Evolutionary conservation across 2,888 invertebrate species (phyloP).

Genomic region (Dryomyza anilis): DNA sequence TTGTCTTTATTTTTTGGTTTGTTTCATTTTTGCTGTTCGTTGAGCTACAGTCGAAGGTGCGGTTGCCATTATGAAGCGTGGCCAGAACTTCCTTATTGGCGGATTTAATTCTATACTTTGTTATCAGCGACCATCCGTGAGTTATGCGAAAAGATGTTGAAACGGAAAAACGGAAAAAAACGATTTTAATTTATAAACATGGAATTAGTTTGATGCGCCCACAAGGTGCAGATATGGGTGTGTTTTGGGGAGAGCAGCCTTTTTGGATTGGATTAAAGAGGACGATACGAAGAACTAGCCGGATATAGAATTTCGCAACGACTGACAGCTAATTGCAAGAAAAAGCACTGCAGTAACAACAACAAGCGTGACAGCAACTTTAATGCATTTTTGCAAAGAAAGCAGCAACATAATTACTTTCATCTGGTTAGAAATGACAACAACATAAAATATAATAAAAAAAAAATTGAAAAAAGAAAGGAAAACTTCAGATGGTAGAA

Average conservation of each 20-base stretch:
- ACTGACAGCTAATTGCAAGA: constrained; percentile 2
- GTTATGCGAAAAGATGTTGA: neutral
- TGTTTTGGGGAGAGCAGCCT: too few relatives aligned
- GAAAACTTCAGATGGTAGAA: neutral
- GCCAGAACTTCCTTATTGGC: constrained; percentile 3
- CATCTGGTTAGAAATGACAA: constrained; percentile 1
- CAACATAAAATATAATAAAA: neutral
- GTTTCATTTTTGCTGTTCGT: neutral
- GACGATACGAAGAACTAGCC: too few relatives aligned
- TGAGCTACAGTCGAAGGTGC: constrained; percentile 5
- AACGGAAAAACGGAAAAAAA: too few relatives aligned
- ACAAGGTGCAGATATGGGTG: neutral
- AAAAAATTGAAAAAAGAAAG: too few relatives aligned
- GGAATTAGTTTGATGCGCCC: neutral
- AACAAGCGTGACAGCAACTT: neutral
- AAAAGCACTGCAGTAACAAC: neutral
- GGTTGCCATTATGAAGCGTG: neutral
- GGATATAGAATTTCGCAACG: constrained; percentile 16
- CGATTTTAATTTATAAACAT: neutral
- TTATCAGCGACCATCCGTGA: constrained; percentile 5
- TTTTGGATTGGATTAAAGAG: too few relatives aligned
- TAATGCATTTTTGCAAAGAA: constrained; percentile 21
- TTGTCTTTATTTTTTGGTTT: too few relatives aligned
- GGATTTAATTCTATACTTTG: too few relatives aligned
- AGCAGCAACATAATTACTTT: constrained; percentile 23